These are phyloP conservation scores for Formica selysi DNA, from an alignment of 1,140 invertebrate genomes.

Conservation along the genomic window DNA sequence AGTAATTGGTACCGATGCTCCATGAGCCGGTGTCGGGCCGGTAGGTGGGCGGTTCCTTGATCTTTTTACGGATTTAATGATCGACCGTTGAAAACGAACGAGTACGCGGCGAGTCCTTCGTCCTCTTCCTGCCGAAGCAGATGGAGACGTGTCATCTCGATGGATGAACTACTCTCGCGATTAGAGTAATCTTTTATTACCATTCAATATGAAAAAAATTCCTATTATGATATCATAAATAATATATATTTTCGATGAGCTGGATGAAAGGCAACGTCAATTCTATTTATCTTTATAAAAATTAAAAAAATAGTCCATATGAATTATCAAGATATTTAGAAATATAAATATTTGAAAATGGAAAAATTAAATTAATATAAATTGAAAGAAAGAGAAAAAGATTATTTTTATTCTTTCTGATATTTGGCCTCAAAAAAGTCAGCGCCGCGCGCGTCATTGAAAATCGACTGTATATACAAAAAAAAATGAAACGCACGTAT, in stretches of 20 bases:
- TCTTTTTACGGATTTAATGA: constrained; percentile 71
- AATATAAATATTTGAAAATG: no score
- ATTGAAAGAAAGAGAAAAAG: not conserved
- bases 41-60: constrained; percentile 60
- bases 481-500: not conserved
- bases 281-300: not conserved
- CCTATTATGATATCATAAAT: not conserved
- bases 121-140: constrained; percentile 26
- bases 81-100: constrained; percentile 68
- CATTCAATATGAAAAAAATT: not conserved
- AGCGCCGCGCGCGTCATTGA: no score
- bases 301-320: not conserved
- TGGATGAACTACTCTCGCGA: constrained; percentile 10
- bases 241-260: not conserved
- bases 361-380: not conserved
- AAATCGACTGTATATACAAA: no score
- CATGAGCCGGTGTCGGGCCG: constrained; percentile 53
- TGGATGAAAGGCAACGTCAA: not conserved
- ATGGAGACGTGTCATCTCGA: constrained; percentile 59
- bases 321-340: not conserved
- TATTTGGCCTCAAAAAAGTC: no score
- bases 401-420: not conserved
- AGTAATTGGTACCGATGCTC: constrained; percentile 70
- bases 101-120: constrained; percentile 48
- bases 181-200: not conserved